These are phyloP conservation scores for Oryzias dopingdopingensis DNA, from an alignment of 2,797 vertebrate species.

Conservation along the genomic window DNA sequence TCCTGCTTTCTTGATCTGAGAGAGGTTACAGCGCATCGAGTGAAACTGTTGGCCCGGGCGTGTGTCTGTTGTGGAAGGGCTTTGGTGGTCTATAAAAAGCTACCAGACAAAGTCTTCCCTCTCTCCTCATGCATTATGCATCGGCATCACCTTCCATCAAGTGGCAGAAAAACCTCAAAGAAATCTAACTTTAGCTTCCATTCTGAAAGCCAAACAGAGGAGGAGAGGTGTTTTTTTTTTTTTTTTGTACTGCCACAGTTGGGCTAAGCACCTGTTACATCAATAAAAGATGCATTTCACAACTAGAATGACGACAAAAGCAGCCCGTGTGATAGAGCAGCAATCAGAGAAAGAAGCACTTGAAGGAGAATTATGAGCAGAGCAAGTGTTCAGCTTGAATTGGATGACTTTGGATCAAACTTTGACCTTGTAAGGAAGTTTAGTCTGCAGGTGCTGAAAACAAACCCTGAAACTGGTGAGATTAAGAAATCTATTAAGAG, in stretches of 20 bases:
- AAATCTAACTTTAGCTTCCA: constrained; percentile 87
- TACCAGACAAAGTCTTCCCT: constrained; percentile 92
- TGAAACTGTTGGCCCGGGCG: constrained; percentile 41
- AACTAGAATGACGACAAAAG: constrained; percentile 43
- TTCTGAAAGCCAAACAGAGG: constrained; percentile 74
- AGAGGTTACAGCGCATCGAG: constrained; percentile 78
- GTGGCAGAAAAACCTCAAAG: constrained; percentile 89
- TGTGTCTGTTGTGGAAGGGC: constrained; percentile 39
- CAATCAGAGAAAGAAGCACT: constrained; percentile 34
- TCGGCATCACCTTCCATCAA: constrained; percentile 85
- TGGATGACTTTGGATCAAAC: constrained; percentile 29
- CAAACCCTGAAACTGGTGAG: not conserved
- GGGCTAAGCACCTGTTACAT: constrained; percentile 81
- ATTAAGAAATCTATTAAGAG: not conserved
- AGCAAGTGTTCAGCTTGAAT: constrained; percentile 20
- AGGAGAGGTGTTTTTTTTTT: constrained; percentile 49
- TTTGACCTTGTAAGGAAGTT: constrained; percentile 39
- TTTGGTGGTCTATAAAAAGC: constrained; percentile 91
- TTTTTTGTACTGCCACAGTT: constrained; percentile 64
- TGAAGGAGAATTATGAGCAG: constrained; percentile 39
- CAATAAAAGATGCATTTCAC: constrained; percentile 70
- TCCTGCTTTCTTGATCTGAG: constrained; percentile 73
- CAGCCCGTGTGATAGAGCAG: constrained; percentile 60
- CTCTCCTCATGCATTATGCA: constrained; percentile 97
- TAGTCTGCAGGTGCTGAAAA: constrained; percentile 3